Evolutionary conservation across 2,888 invertebrate species (phyloP).

Genomic region (Nipponacmea schrenckii): DNA sequence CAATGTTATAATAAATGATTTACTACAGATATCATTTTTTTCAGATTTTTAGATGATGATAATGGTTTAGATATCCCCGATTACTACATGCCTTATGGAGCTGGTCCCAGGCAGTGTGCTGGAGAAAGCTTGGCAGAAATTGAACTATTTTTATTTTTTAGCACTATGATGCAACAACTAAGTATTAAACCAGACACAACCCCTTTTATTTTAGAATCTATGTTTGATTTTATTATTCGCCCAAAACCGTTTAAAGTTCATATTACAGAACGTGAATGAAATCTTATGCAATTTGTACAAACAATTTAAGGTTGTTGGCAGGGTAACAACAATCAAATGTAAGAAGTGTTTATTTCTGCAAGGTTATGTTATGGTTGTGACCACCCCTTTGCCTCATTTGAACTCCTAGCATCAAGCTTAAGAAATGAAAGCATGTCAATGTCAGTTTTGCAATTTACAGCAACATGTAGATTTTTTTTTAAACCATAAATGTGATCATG

Average conservation of each 20-base stretch:
- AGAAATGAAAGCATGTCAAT: too few relatives aligned
- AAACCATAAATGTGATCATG: too few relatives aligned
- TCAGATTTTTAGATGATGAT: conserved; percentile 48
- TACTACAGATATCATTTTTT: neutral
- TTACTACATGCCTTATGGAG: conserved; percentile 51
- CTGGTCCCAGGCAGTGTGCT: conserved; percentile 47
- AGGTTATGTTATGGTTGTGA: too few relatives aligned
- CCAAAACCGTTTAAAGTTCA: conserved; percentile 43
- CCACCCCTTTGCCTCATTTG: too few relatives aligned
- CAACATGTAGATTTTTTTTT: too few relatives aligned
- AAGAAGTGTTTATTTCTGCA: too few relatives aligned
- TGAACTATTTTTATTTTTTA: conserved; percentile 49
- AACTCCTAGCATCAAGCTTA: too few relatives aligned
- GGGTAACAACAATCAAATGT: too few relatives aligned
- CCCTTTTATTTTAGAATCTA: conserved; percentile 39
- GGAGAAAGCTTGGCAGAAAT: conserved; percentile 53
- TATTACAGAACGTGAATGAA: conserved; percentile 29
- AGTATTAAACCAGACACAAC: conserved; percentile 28
- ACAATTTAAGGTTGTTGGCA: too few relatives aligned
- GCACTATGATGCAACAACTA: conserved; percentile 48
- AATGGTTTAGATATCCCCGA: conserved; percentile 48
- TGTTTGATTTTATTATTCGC: conserved; percentile 38
- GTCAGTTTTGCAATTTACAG: too few relatives aligned
- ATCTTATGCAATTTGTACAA: too few relatives aligned
- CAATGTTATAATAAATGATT: too few relatives aligned